Conservation (phyloP, 1,140 invertebrate genomes). For the Acyrthosiphon pisum region DNA sequence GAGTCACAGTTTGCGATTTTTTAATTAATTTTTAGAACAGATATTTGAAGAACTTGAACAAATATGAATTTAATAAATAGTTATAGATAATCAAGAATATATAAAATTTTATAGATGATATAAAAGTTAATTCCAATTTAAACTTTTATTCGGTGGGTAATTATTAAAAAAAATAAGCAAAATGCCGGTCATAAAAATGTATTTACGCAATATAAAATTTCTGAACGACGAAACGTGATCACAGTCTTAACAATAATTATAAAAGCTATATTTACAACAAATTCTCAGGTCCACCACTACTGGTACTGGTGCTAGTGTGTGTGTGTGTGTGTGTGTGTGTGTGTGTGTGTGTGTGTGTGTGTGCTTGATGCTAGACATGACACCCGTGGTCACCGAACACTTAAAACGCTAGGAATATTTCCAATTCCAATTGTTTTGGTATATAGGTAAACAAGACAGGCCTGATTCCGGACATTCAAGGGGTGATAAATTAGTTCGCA, state of each 20-base stretch:
- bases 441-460: conserved; percentile 14
- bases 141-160: neutral
- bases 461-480: neutral
- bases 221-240: neutral
- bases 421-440: conserved; percentile 20
- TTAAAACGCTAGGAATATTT: neutral
- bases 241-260: neutral
- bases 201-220: neutral
- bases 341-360: neutral
- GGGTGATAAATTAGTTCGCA: conserved; percentile 10
- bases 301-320: neutral
- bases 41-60: no score
- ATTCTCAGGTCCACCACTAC: no score
- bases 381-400: no score
- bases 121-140: neutral
- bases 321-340: neutral
- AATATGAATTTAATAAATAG: no score
- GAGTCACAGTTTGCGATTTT: neutral
- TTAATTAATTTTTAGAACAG: neutral
- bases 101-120: no score
- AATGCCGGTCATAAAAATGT: neutral
- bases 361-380: neutral
- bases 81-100: neutral
- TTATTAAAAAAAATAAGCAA: neutral
- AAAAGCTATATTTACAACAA: no score